Conservation (phyloP, 2,113 vertebrate species). For the Ahaetulla prasina region DNA sequence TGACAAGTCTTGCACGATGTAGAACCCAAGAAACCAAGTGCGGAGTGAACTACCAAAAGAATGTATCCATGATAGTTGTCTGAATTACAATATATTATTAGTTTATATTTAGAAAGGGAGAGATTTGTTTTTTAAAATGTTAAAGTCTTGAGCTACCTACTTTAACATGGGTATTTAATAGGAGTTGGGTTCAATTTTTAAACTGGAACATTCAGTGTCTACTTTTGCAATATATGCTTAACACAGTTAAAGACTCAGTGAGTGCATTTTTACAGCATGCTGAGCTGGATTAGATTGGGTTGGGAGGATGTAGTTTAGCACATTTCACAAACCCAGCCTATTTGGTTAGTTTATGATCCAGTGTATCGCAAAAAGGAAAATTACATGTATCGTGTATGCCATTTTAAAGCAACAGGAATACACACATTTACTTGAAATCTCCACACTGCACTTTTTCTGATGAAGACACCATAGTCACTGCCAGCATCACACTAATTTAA, state of each 20-base stretch:
- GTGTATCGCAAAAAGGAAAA: neutral
- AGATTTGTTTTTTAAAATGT: conserved; percentile 69
- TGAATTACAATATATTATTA: conserved; percentile 46
- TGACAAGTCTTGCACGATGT: conserved; percentile 99
- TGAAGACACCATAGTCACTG: conserved; percentile 75
- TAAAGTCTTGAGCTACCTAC: conserved; percentile 71
- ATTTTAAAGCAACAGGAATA: conserved; percentile 70
- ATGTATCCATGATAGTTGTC: conserved; percentile 54
- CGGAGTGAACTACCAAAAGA: conserved; percentile 42
- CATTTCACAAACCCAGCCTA: neutral
- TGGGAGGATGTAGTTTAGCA: neutral
- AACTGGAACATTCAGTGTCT: conserved; percentile 67
- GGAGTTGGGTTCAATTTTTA: conserved; percentile 67
- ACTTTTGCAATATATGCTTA: neutral
- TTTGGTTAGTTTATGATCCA: neutral
- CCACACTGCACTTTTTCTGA: conserved; percentile 75
- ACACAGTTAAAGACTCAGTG: neutral
- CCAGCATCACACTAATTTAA: conserved; percentile 70
- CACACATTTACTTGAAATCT: conserved; percentile 83
- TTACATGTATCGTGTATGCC: conserved; percentile 30
- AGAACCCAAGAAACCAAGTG: conserved; percentile 52
- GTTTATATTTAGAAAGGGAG: conserved; percentile 72
- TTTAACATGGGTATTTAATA: conserved; percentile 74
- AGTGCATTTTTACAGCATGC: neutral
- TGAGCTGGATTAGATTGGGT: neutral